These are phyloP conservation scores for Noctilio leporinus DNA, from an alignment of 2,113 vertebrate species.

Conservation along the genomic window DNA sequence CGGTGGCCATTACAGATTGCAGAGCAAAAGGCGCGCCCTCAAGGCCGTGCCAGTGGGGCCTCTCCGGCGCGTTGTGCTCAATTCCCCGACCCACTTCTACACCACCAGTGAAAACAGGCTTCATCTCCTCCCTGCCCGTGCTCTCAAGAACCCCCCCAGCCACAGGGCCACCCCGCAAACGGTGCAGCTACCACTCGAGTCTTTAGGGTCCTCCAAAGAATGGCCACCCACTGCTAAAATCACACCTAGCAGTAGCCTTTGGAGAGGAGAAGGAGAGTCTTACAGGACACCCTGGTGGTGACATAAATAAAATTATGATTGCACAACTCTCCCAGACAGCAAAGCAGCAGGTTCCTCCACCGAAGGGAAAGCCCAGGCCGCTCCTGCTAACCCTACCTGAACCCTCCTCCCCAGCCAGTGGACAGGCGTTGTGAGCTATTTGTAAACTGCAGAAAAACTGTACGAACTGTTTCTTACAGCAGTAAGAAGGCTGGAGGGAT, in stretches of 20 bases:
- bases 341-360: neutral
- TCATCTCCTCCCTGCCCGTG: conserved; percentile 55
- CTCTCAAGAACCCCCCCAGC: conserved; percentile 54
- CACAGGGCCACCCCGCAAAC: conserved; percentile 51
- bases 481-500: neutral
- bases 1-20: conserved; percentile 40
- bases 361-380: neutral
- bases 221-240: neutral
- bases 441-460: neutral
- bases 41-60: conserved; percentile 10
- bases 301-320: conserved; percentile 36
- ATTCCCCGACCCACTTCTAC: conserved; percentile 12
- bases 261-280: neutral
- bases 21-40: conserved; percentile 28
- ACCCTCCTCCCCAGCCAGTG: neutral
- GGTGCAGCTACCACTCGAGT: neutral
- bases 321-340: neutral
- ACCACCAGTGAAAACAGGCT: conserved; percentile 54
- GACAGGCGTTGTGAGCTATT: neutral
- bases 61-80: neutral
- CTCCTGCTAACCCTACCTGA: neutral
- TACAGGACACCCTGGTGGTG: conserved; percentile 50
- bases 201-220: neutral
- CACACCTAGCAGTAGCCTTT: conserved; percentile 9
- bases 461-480: too few relatives aligned